Evolutionary conservation across 1,140 invertebrate genomes (phyloP).

Genomic region (Heliothis subflexa): DNA sequence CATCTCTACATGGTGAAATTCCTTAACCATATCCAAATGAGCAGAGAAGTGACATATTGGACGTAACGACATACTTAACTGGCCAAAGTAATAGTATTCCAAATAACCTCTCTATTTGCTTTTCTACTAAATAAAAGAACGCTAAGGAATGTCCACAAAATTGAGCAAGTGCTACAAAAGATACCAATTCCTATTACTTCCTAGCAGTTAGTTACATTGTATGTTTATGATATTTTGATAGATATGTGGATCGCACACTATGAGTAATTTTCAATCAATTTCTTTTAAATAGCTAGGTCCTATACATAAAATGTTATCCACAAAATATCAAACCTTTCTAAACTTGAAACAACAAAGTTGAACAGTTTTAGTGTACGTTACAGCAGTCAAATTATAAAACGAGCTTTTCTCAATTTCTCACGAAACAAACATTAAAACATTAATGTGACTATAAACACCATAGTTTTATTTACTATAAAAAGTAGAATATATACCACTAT

Average conservation of each 20-base stretch:
- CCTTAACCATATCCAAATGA: neutral
- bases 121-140: constrained; percentile 21
- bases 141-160: constrained; percentile 49
- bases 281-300: constrained; percentile 12
- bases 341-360: neutral
- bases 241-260: constrained; percentile 32
- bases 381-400: neutral
- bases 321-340: constrained; percentile 19
- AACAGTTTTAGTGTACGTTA: neutral
- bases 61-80: constrained; percentile 43
- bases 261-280: constrained; percentile 12
- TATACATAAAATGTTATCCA: constrained; percentile 10
- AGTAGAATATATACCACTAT: constrained; percentile 10
- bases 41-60: neutral
- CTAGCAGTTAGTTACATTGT: constrained; percentile 11
- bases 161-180: constrained; percentile 48
- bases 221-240: constrained; percentile 38
- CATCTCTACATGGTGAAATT: neutral
- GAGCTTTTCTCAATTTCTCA: constrained; percentile 16
- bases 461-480: constrained; percentile 17
- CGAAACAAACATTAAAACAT: neutral
- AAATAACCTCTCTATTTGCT: neutral
- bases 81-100: constrained; percentile 38
- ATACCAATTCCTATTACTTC: constrained; percentile 38
- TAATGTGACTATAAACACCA: constrained; percentile 1